Conservation (phyloP, 2,797 vertebrate genomes). For the Micrastur ruficollis region DNA sequence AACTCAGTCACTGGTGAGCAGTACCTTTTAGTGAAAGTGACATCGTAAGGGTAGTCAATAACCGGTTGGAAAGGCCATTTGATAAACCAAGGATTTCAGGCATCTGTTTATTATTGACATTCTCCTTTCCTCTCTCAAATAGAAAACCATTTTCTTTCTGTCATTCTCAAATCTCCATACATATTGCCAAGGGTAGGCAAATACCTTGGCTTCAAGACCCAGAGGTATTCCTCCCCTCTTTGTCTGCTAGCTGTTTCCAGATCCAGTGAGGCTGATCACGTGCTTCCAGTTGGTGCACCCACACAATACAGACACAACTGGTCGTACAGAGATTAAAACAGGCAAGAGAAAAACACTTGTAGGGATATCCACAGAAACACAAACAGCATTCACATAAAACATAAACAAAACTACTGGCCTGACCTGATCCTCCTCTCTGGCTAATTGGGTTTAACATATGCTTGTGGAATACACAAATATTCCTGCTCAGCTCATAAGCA, state of each 20-base stretch:
- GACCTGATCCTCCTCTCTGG: not conserved
- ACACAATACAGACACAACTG: not conserved
- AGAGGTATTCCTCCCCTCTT: not conserved
- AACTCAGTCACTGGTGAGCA: not conserved
- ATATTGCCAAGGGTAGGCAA: not conserved
- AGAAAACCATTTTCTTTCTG: not conserved
- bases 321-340: not conserved
- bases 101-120: not conserved
- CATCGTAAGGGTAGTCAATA: not conserved
- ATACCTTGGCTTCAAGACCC: not conserved
- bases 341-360: not conserved
- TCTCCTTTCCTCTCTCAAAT: not conserved
- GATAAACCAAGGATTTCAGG: not conserved
- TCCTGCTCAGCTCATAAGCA: not conserved
- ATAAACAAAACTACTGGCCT: not conserved
- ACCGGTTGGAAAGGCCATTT: not conserved
- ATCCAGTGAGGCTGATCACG: not conserved
- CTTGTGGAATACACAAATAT: not conserved
- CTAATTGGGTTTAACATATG: not conserved
- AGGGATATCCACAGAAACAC: not conserved
- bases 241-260: not conserved
- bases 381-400: not conserved
- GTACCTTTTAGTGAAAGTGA: not conserved
- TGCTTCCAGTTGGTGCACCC: not conserved
- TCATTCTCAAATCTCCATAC: not conserved